phyloP scores from a whole-genome alignment of 2,888 invertebrate genomes.

The Ochropleura leucogaster region DNA sequence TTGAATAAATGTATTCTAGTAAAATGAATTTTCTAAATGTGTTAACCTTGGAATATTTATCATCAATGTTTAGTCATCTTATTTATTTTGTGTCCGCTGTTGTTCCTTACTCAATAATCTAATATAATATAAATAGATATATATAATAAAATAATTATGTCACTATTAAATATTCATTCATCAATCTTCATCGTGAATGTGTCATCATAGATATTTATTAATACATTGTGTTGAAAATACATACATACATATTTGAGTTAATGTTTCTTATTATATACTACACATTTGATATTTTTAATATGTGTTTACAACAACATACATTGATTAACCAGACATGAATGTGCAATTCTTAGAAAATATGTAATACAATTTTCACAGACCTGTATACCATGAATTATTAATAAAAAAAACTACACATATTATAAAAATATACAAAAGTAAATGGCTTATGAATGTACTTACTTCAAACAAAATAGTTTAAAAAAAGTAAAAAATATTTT shows the following conservation, averaged over 20 bases:
- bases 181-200: not conserved
- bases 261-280: conserved; percentile 31
- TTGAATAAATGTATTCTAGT: too few relatives aligned
- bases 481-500: conserved; percentile 43
- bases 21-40: not conserved
- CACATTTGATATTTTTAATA: conserved; percentile 31
- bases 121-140: not conserved
- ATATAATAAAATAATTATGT: not conserved
- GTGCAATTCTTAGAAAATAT: conserved; percentile 32
- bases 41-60: not conserved
- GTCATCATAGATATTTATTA: conserved; percentile 15
- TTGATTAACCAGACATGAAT: conserved; percentile 32
- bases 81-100: not conserved
- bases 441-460: conserved; percentile 47
- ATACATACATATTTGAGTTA: not conserved
- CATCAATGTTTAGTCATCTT: not conserved
- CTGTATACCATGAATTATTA: conserved; percentile 14
- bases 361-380: conserved; percentile 33
- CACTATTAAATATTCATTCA: not conserved
- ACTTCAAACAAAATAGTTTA: conserved; percentile 41
- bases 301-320: conserved; percentile 44
- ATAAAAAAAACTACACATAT: conserved; percentile 25
- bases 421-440: conserved; percentile 52
- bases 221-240: conserved; percentile 36
- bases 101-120: not conserved